Evolutionary conservation across 2,888 invertebrate species (phyloP).

Genomic region (Tetragnatha montana): DNA sequence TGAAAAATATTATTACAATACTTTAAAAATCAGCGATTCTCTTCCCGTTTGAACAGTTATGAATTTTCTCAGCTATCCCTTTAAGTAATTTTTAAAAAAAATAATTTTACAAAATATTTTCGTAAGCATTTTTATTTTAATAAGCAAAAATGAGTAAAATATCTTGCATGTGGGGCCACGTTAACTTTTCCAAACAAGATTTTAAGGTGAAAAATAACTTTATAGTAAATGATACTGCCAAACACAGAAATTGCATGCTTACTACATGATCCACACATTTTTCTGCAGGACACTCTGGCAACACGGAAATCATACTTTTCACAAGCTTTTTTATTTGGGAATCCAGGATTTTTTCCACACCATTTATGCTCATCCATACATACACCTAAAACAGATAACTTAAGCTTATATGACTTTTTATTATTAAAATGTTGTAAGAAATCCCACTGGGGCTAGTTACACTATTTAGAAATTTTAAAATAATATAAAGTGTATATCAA

Average conservation of each 20-base stretch:
- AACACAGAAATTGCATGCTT: not conserved
- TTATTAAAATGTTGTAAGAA: not conserved
- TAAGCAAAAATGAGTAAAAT: not conserved
- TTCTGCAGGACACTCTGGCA: constrained; percentile 5
- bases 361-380: constrained; percentile 3
- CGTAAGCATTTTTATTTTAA: too few species aligned
- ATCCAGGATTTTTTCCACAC: constrained; percentile 31
- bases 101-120: too few species aligned
- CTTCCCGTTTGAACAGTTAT: too few species aligned
- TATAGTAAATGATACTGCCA: not conserved
- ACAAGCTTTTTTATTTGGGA: constrained; percentile 20
- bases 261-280: constrained; percentile 40
- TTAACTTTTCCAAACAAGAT: not conserved
- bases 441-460: not conserved
- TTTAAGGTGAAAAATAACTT: not conserved
- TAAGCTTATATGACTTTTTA: too few species aligned
- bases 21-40: not conserved
- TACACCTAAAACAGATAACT: not conserved
- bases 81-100: too few species aligned
- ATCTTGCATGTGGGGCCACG: not conserved
- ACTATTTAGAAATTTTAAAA: not conserved
- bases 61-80: too few species aligned
- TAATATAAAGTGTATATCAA: not conserved
- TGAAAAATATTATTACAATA: not conserved
- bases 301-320: not conserved